phyloP scores from a whole-genome alignment of 2,888 invertebrate genomes.

The Ferrisia virgata region DNA sequence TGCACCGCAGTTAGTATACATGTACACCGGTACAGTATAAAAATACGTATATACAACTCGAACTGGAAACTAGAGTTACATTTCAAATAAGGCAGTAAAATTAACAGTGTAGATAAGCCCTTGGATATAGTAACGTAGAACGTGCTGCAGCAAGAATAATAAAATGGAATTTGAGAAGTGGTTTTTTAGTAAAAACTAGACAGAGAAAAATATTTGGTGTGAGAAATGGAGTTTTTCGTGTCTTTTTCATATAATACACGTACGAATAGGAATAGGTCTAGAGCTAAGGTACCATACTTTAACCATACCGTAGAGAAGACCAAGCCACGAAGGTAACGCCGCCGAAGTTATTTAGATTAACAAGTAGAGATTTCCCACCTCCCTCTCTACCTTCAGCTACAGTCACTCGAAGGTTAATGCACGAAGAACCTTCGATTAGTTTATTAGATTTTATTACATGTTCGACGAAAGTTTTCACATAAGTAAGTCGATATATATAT shows the following conservation, averaged over 20 bases:
- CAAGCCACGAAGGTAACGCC: neutral
- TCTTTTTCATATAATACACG: neutral
- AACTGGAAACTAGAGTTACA: neutral
- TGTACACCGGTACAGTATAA: neutral
- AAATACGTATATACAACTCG: slow-evolving; percentile 28
- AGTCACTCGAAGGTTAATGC: neutral
- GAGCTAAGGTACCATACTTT: no score
- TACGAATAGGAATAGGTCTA: no score
- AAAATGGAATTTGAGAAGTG: slow-evolving; percentile 6
- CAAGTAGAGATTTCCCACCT: no score
- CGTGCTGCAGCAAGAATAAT: neutral
- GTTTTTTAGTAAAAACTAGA: neutral
- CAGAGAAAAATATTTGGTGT: neutral
- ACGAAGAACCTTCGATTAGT: slow-evolving; percentile 8
- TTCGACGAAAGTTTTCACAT: neutral
- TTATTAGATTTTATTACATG: neutral
- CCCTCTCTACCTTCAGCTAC: no score
- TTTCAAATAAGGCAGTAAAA: slow-evolving; percentile 40
- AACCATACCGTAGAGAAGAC: no score
- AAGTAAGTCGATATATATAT: no score
- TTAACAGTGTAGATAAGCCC: slow-evolving; percentile 38
- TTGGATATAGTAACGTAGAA: neutral
- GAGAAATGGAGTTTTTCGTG: slow-evolving; percentile 18
- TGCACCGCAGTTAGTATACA: no score
- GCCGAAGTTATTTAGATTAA: neutral